Conservation (phyloP, 2,797 vertebrate genomes). For the Chiloscyllium punctatum region DNA sequence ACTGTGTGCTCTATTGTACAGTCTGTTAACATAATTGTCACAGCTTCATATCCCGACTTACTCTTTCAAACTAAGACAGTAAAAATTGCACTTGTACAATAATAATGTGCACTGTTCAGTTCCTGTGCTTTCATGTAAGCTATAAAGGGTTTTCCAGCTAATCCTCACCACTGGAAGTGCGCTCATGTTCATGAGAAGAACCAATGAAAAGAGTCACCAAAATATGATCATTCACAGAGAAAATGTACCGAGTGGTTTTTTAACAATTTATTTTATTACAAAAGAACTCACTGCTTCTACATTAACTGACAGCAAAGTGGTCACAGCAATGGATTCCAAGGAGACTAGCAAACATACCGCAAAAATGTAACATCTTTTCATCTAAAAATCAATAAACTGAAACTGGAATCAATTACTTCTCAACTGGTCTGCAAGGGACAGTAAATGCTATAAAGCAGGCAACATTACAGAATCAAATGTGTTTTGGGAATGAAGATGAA, state of each 20-base stretch:
- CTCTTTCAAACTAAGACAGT: background rate
- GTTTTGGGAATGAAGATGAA: background rate
- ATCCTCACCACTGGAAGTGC: background rate
- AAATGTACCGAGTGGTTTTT: too few species aligned
- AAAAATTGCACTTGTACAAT: background rate
- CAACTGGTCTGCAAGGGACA: background rate
- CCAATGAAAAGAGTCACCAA: background rate
- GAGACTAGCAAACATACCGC: too few species aligned
- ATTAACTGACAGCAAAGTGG: background rate
- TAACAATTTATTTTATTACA: background rate
- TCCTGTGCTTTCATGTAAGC: background rate
- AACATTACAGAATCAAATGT: conserved; percentile 9
- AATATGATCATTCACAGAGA: background rate
- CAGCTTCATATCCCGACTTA: background rate
- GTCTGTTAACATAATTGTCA: background rate
- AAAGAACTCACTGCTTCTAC: background rate
- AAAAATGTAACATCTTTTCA: conserved; percentile 10
- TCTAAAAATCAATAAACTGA: conserved; percentile 5
- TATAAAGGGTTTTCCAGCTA: background rate
- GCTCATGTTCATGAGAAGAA: background rate
- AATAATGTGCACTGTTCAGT: background rate
- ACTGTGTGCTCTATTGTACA: background rate
- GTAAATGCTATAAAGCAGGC: background rate
- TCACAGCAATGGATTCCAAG: background rate
- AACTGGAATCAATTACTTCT: conserved; percentile 32